Base-by-base conservation (phyloP, 2,113 vertebrate species). In the Motacilla alba region DNA sequence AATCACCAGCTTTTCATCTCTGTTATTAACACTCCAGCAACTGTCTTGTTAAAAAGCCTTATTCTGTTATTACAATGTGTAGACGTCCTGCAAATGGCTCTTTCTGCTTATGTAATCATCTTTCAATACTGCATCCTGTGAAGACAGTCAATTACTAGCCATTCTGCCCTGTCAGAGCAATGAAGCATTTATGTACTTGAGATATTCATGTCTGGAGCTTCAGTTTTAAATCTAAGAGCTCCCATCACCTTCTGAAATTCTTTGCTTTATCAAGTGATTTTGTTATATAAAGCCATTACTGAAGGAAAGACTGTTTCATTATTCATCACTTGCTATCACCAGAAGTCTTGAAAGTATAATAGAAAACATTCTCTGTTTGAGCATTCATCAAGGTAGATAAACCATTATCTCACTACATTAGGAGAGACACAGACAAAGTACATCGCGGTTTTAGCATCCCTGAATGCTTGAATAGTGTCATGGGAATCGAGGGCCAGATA, bases 221-320 rank as follows among this genome's bases (percentile, higher is more conserved):
- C 74, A 86, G 76, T 88, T 95, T 96, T 94, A 93, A 88, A 80
- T 74, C 73, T 96, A 83, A 83, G 82, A 92, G 64, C 79, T 94
- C 60, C n/a, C 49, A 74, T 93, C 64, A 78, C 60, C 52, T 96
- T 88, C 79, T 90, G 63, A 95, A 94, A 93, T 85, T 85, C 76
- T 68, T 92, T 70, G 63, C 64, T 93, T 96, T 92, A 90, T 90
- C 83, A 93, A 92, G 72, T 22, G 73, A 89, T 89, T 94, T 90
- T 94, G 64, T 94, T 94, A 93, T 62, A 81, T 94, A 96, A 97
- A 83, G 64, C 83, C 68, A 93, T 94, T 95, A 93, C 59, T 86
- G 85, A 86, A 44, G 24, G 64, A 83, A 88, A 89, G 78, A 41
- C 24, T 94, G 55, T 64, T 95, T 85, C 79, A 95, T 96, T 96